A percentile compares a stretch with the other conserved stretches of the same genome.
Evolutionary conservation across 2,888 invertebrate genomes (phyloP).

Genomic region (Orgyia antiqua): DNA sequence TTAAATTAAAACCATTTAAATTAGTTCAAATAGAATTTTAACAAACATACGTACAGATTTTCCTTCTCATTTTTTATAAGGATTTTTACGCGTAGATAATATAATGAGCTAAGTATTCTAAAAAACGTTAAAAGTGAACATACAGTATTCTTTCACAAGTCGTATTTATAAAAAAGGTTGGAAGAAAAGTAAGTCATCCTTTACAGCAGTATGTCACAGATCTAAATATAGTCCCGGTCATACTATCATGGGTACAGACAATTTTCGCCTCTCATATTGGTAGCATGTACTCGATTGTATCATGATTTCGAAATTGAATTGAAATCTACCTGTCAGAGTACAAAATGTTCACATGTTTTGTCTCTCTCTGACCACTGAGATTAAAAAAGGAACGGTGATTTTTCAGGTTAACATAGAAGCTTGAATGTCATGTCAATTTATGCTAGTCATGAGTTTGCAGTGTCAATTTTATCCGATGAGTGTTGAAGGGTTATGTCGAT

Average conservation of each 20-base stretch:
- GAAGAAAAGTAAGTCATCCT: background rate
- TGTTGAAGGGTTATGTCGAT: slow-evolving; percentile 29
- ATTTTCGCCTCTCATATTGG: slow-evolving; percentile 72
- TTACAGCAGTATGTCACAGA: slow-evolving; percentile 27
- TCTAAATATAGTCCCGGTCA: slow-evolving; percentile 49
- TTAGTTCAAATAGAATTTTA: too few species aligned
- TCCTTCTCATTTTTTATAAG: too few species aligned
- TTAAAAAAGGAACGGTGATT: slow-evolving; percentile 20
- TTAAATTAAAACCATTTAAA: too few species aligned
- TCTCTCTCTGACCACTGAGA: slow-evolving; percentile 15
- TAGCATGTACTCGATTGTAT: slow-evolving; percentile 61
- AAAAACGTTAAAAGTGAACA: too few species aligned
- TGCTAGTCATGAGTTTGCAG: slow-evolving; percentile 36
- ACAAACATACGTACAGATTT: too few species aligned
- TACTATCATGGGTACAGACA: slow-evolving; percentile 55
- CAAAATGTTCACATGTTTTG: slow-evolving; percentile 14
- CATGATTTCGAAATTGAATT: slow-evolving; percentile 68
- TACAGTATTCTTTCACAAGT: too few species aligned
- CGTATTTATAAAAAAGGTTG: too few species aligned
- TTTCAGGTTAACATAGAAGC: slow-evolving; percentile 11
- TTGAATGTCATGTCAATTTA: slow-evolving; percentile 51
- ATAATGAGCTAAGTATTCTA: too few species aligned
- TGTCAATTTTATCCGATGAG: slow-evolving; percentile 53
- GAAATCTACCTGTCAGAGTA: slow-evolving; percentile 29
- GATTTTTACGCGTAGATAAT: too few species aligned